These are phyloP conservation scores for Crossaster papposus DNA, from an alignment of 53 echinoderm and acorn worm species.

Conservation along the genomic window DNA sequence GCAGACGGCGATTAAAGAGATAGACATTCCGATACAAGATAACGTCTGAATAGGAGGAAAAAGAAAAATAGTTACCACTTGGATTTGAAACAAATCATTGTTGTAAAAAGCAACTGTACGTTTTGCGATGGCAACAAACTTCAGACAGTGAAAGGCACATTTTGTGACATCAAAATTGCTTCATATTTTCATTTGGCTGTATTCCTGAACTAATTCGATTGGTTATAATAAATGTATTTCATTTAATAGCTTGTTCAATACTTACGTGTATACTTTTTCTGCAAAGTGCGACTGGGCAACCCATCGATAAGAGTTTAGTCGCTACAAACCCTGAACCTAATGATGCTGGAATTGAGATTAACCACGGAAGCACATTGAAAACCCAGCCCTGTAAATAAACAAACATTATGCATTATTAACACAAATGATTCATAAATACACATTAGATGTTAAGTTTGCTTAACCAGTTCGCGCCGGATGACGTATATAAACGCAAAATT, in stretches of 20 bases:
- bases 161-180: no score
- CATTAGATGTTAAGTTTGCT: no score
- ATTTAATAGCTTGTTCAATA: background rate
- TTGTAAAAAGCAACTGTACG: no score
- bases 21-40: slow-evolving; percentile 59
- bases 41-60: slow-evolving; percentile 61
- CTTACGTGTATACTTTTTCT: slow-evolving; percentile 93
- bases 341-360: slow-evolving; percentile 75
- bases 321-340: slow-evolving; percentile 72
- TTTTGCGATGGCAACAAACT: no score
- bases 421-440: background rate
- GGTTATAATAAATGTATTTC: no score
- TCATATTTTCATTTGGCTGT: no score
- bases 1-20: slow-evolving; percentile 58
- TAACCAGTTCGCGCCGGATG: no score
- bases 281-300: slow-evolving; percentile 72
- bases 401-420: background rate
- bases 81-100: no score
- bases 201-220: no score
- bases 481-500: no score
- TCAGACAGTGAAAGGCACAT: no score
- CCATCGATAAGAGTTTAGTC: slow-evolving; percentile 70
- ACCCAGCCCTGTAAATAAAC: slow-evolving; percentile 94
- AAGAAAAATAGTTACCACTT: background rate
- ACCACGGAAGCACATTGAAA: slow-evolving; percentile 93